Base-by-base conservation (phyloP, 2,797 vertebrate genomes). In the Sebastes paucispinis region DNA sequence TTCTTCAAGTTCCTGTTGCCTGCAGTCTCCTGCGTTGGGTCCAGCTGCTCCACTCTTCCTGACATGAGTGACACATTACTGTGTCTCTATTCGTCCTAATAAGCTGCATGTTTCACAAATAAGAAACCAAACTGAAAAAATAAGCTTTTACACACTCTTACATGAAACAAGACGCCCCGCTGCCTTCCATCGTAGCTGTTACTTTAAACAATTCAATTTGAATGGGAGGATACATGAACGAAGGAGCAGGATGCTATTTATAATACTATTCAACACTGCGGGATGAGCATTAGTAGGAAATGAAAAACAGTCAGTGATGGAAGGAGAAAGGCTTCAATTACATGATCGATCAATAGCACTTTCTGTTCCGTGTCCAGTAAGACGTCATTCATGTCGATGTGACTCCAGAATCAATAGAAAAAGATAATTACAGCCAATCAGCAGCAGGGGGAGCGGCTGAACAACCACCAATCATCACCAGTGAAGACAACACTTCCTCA, bases 391-490 rank as follows among this genome's bases (percentile, higher is more conserved):
- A 80, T 75, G 72, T 69, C 75, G 79, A 66, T 52, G 12, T 32
- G 77, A 82, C 72, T 71, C 71, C 9, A 59, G n/a, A 75, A 77
- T 87, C 79, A 84, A 84, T 81, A 60, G 34, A 62, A 79, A 79
- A 50, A 81, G 76, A 87, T 75, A 79, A 86, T 84, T 73, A 79
- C 77, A 84, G 73, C 77, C 84, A 84, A 88, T 88, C 62, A 75
- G 70, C 39, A 71, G 22, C 9, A 65, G 20, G 55, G 60, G 50
- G 34, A 32, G 29, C 5, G 2, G 62, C 58, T 73, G 31, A 50
- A 72, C 39, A 75, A 36, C 31, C 52, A 83, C 69, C 72, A 81
- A 64, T 84, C 80, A 75, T 64, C 55, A 32, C 25, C 34, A 24
- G 18, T 12, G 47, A 77, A 60, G 69, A 91, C 73, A 74, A 80